Evolutionary conservation across 1,140 invertebrate species (phyloP).

Genomic region (Drosophila saltans): DNA sequence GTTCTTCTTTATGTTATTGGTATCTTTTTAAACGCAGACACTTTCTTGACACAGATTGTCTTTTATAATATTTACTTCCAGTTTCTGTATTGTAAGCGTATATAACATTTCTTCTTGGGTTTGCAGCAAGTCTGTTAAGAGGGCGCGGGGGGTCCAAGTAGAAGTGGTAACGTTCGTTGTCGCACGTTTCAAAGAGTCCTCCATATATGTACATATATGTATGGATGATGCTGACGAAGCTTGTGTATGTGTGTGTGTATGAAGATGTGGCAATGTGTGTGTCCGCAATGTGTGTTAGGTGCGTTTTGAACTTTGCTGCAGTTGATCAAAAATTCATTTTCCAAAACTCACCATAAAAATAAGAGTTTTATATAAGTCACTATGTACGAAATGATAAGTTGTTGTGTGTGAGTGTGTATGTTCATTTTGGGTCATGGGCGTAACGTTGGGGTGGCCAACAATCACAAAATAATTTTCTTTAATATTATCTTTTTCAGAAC

Average conservation of each 20-base stretch:
- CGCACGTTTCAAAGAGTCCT: conserved; percentile 33
- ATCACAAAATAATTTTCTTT: conserved; percentile 4
- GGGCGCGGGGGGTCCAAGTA: conserved; percentile 45
- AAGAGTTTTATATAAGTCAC: conserved; percentile 57
- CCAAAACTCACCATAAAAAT: conserved; percentile 79
- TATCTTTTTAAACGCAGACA: too few relatives aligned
- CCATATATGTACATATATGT: conserved; percentile 1
- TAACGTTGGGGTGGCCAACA: not conserved
- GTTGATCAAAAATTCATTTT: conserved; percentile 82
- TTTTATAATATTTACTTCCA: not conserved
- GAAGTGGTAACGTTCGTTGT: conserved; percentile 47
- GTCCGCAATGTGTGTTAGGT: conserved; percentile 26
- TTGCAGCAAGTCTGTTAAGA: conserved; percentile 21
- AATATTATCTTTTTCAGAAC: not conserved
- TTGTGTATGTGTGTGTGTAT: not conserved
- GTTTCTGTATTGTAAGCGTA: not conserved
- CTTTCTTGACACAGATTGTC: too few relatives aligned
- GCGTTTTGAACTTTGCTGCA: conserved; percentile 76
- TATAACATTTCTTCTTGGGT: conserved; percentile 56
- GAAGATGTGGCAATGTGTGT: not conserved
- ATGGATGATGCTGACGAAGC: conserved; percentile 1
- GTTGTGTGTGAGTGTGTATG: conserved; percentile 29
- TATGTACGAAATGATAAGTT: not conserved
- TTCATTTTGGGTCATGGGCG: conserved; percentile 4
- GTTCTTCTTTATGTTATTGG: too few relatives aligned